phyloP scores from a whole-genome alignment of 2,797 vertebrate species.

The Lerista edwardsae region DNA sequence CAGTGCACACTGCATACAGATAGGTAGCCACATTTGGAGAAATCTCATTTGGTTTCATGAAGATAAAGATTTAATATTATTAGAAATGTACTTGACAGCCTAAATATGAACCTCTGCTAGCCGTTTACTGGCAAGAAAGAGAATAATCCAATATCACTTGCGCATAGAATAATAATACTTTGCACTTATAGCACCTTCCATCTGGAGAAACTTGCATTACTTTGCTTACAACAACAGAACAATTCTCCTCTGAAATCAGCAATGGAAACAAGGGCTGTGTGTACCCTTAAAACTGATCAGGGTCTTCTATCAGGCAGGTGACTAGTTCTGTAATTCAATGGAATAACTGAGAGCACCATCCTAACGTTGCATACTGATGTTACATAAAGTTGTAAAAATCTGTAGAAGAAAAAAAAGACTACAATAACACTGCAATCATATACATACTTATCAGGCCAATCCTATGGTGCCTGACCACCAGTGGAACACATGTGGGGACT shows the following conservation, averaged over 20 bases:
- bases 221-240: constrained; percentile 3
- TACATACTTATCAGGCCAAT: no score
- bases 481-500: no score
- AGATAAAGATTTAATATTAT: constrained; percentile 67
- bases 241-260: constrained; percentile 16
- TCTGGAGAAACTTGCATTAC: constrained; percentile 59
- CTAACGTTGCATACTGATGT: no score
- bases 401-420: no score
- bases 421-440: no score
- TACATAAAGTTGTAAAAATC: no score
- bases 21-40: constrained; percentile 63
- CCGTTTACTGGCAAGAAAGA: constrained; percentile 54
- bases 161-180: constrained; percentile 36
- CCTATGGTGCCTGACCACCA: no score
- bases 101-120: constrained; percentile 66
- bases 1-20: constrained; percentile 57
- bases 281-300: constrained; percentile 27
- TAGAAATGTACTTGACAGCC: constrained; percentile 67
- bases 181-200: constrained; percentile 41
- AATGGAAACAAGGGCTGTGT: not conserved
- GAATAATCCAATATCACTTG: constrained; percentile 28
- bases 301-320: not conserved
- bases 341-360: not conserved
- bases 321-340: not conserved
- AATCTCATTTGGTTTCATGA: constrained; percentile 69